Percentiles rank a stretch among this genome's conserved stretches.
Conservation (phyloP, 2,888 invertebrate genomes). For the Diaperis boleti region DNA sequence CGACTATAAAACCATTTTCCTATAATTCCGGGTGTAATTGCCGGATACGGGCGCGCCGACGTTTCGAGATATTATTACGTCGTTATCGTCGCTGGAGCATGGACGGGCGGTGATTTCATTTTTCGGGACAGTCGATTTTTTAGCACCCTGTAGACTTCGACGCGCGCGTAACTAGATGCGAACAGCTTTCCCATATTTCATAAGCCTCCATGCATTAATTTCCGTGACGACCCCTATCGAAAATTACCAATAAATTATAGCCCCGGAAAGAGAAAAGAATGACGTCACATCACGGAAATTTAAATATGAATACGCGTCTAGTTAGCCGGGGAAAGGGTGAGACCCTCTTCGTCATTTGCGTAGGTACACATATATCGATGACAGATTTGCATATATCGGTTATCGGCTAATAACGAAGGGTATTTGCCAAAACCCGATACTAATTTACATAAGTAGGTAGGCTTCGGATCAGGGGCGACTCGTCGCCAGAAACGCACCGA, state of each 20-base stretch:
- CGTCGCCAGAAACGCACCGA: constrained; percentile 27
- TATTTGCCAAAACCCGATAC: background rate
- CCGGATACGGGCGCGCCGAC: constrained; percentile 57
- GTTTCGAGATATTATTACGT: constrained; percentile 24
- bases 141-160: no score
- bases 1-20: constrained; percentile 61
- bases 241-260: constrained; percentile 38
- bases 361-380: constrained; percentile 37
- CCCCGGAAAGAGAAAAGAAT: constrained; percentile 26
- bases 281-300: constrained; percentile 25
- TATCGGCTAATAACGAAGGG: constrained; percentile 23
- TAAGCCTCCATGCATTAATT: constrained; percentile 10
- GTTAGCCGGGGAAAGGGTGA: constrained; percentile 52
- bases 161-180: no score
- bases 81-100: constrained; percentile 20
- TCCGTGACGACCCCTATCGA: constrained; percentile 27
- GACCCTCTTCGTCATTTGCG: constrained; percentile 24
- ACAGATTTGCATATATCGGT: constrained; percentile 32
- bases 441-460: no score
- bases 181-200: constrained; percentile 8
- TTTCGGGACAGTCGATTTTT: constrained; percentile 24
- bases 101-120: constrained; percentile 32
- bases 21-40: constrained; percentile 56
- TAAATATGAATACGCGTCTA: constrained; percentile 51
- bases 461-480: no score